Evolutionary conservation across 2,888 invertebrate genomes (phyloP), one percentile per base, ranked within the genome.

Genomic region (Leucania comma): DNA sequence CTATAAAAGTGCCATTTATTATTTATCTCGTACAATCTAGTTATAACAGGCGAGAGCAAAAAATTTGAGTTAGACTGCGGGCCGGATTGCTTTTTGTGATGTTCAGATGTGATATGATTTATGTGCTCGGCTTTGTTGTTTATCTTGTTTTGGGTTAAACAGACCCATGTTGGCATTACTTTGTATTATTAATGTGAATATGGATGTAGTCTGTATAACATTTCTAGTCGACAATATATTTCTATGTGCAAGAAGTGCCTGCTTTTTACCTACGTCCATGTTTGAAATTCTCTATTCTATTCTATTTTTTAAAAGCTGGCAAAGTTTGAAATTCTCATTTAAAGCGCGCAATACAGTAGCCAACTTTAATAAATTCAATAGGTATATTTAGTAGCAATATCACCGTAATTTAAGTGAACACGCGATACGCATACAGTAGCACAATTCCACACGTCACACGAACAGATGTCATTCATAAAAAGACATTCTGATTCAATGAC

Each of bases 401-500:
- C 20, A 10, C 10, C 22, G 35, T 57, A 57, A 71, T 81, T 70
- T 75, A 77, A 70, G 59, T 26, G 24, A 17, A 50, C 50, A 81
- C 67, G 58, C 51, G 78, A 64, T 64, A 38, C 0, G 46, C 78
- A 77, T 78, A 65, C 54, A 22, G 35, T 58, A 46, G 58, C 51
- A 48, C n/a, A 64, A 62, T 68, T 54, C 50, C 64, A 57, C 54
- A 38, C 58, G 57, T 54, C 24, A 57, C 51, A 57, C 46, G 63
- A 81, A 67, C 81, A 78, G 78, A 78, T 79, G 78, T 72, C 78
- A 71, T 68, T 77, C 64, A 79, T 61, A 64, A 51, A 51, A 48
- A 61, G 53, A 67, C 80, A 85, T 86, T 84, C 74, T 78, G 81
- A 88, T 87, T 84, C 82, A 83, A 83, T 82, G 70, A 78, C 68